Base-by-base conservation (phyloP, 64 coral and sea anemone genomes). In the Cladopsammia gracilis region DNA sequence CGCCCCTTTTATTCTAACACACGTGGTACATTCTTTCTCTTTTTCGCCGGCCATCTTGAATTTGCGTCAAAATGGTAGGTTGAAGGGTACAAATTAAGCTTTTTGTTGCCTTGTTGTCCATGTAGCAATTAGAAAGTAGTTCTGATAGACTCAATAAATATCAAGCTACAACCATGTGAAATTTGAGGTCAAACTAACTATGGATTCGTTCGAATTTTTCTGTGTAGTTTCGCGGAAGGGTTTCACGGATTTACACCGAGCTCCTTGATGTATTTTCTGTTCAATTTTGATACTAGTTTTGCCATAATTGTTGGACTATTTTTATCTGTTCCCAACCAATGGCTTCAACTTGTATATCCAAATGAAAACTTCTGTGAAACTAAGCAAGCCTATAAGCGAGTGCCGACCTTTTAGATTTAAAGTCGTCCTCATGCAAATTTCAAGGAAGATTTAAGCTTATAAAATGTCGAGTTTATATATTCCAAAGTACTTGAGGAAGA, bases 41-140 rank as follows among this genome's bases (percentile, higher is more conserved):
- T 97, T 97, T 96, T 95, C 92, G 82, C 92, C 96, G 88, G 92
- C 96, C 96, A 97, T 97, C 96, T 97, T 97, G 92, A 91, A 90
- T 78, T 78, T 91, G 65, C 73, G n/a, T 48, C 50, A 89, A 87
- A 87, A 97, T 97, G 96, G 96, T 97, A 70, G 13, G 96, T 94
- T 3, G 47, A 19, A 49, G 22, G 26, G 3, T 15, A 68, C n/a
- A 67, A 68, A 50, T 13, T 47, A 19, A 62, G 4, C 13, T 50
- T 66, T 84, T 52, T 9, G 1, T 4, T 19, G 4, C 18, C 6
- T 48, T 24, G 6, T 84, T 5, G 9, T 2, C 0, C 3, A 12
- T 48, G 2, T 23, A 65, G 20, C 19, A 52, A 7, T 7, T 48
- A 48, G 0, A 25, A 67, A 5, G 7, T 5, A n/a, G 4, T 48